Evolutionary conservation across 2,113 vertebrate genomes (phyloP), one percentile per base, ranked within the genome.

Genomic region (Fukomys damarensis): DNA sequence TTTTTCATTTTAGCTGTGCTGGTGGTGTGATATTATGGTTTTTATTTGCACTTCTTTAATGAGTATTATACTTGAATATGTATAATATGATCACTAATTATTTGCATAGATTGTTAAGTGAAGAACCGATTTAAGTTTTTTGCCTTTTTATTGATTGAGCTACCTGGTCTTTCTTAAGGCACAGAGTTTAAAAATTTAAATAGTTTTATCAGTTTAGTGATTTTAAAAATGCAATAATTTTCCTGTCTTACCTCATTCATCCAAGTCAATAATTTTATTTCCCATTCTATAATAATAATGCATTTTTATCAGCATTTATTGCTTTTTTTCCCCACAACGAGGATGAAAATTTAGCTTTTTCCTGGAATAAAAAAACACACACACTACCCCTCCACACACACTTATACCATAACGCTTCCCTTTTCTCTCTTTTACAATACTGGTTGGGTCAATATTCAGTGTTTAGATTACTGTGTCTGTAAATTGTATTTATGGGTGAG

Each of bases 21-120:
- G 1, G 19, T 58, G 4, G 54, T 52, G 4, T 46, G 22, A 2
- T 80, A 52, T 79, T 95, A 11, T 11, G 35, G 20, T 46, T 93
- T 91, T 85, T 63, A 46, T 32, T 94, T 89, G 32, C 3, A 35
- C 32, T 94, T 92, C 4, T 88, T 16, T 94, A 70, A 84, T 94
- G 77, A 84, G 6, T 65, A 35, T 20, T 59, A 66, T 26, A 68
- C 22, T 86, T 54, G 5, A 76, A 76, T 12, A 65, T 87, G 9
- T 54, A 10, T 14, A n/a, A n/a, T 26, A 38, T 59, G 54, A 11
- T 63, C 46, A 65, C 58, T 84, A 20, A 20, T 7, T 14, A 68
- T 77, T 80, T 91, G 5, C 24, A 30, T 76, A 81, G 66, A 32
- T 10, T 82, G 9, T 59, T 68, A 49, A 86, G 5, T 89, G 85